Conservation (phyloP, 2,113 vertebrate genomes). For the Lontra canadensis region DNA sequence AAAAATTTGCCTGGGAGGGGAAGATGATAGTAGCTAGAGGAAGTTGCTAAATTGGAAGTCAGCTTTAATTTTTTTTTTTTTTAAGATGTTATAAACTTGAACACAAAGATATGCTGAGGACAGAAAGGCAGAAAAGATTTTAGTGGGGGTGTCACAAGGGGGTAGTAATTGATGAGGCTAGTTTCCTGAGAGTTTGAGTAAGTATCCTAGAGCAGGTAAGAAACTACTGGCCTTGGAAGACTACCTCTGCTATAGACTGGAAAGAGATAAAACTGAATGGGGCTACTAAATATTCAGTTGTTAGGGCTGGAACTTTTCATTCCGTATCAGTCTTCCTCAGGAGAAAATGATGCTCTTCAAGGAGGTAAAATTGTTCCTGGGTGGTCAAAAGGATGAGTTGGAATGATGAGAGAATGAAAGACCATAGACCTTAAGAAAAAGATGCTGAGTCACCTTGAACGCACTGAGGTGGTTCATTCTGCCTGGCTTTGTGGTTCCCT, state of each 20-base stretch:
- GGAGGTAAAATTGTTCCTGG: not conserved
- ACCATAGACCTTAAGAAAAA: not conserved
- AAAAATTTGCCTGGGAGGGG: not conserved
- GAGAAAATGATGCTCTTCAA: not conserved
- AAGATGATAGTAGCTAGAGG: not conserved
- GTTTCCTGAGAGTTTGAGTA: not conserved
- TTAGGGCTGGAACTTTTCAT: not conserved
- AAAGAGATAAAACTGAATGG: not conserved
- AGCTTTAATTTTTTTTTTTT: not conserved
- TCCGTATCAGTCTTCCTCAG: not conserved
- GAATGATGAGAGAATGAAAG: not conserved
- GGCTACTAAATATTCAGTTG: not conserved
- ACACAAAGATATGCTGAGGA: not conserved
- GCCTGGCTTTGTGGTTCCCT: not conserved
- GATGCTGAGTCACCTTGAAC: not conserved
- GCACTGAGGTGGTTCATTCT: not conserved
- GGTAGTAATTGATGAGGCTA: not conserved
- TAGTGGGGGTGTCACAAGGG: not conserved
- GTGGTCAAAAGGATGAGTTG: not conserved
- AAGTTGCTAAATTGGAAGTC: conserved; percentile 1
- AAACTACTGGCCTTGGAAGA: not conserved
- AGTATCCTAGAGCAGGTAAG: not conserved
- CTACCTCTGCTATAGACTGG: not conserved
- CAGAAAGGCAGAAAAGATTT: conserved; percentile 9
- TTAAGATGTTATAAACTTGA: not conserved